Base-by-base conservation (phyloP, 1,140 invertebrate genomes). In the Aphelinus certus region DNA sequence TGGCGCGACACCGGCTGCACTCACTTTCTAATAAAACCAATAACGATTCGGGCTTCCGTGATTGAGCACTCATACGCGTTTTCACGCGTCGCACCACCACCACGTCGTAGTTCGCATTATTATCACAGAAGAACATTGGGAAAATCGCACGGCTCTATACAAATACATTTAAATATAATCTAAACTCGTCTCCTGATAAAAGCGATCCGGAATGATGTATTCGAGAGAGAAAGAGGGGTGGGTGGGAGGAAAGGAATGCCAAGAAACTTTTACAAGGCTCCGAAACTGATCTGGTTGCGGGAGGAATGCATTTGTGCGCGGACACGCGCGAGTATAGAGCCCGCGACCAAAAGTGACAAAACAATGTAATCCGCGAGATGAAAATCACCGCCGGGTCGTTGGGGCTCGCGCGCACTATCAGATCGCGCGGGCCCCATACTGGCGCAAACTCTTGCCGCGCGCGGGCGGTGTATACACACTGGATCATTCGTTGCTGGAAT, bases 1-100 rank as follows among this genome's bases (percentile, higher is more conserved):
- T 6, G 65, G 57, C 45, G 3, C 55, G 45, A 49, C 9, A 3
- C 26, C 5, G n/a, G 47, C 42, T 4, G 42, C 1, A 10, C 0
- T 1, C 69, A 49, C 70, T 72, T 72, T 72, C 70, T 72, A 65
- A 72, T 65, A n/a, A 65, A 64, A 64, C 70, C 70, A 53, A 65
- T 65, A 26, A 26, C 26, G 61, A 65, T 72, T 57, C 51, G 51
- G 49, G 60, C 58, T 9, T n/a, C 60, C 43, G 56, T 26, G 26
- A 26, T 26, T 26, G 26, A 26, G 26, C 26, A 26, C 26, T 26
- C 26, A 26, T 26, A 26, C 26, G 26, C 26, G 26, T 26, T 26
- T 26, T 26, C 26, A 26, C 26, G 26, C 26, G 26, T 26, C 26
- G 26, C 26, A 26, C 26, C 26, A 26, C 26, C 26, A 9, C 1